Evolutionary conservation across 2,888 invertebrate species (phyloP).

Genomic region (Helobdella robusta): DNA sequence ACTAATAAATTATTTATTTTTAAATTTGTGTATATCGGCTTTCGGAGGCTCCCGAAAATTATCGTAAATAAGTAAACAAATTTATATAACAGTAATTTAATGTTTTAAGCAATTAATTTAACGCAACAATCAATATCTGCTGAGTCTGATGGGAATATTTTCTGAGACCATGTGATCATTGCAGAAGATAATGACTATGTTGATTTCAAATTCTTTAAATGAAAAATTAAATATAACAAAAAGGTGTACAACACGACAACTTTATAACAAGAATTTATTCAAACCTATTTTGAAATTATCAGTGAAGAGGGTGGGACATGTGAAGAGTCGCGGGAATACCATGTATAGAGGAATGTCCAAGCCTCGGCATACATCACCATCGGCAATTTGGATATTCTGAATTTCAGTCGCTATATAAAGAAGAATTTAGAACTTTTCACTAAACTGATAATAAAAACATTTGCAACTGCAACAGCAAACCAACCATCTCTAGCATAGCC

Average conservation of each 20-base stretch:
- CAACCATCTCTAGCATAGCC: conserved; percentile 82
- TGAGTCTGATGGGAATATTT: conserved; percentile 70
- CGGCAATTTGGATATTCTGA: conserved; percentile 92
- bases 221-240: neutral
- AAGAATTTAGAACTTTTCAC: no score
- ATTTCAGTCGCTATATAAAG: conserved; percentile 75
- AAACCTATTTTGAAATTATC: conserved; percentile 87
- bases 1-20: no score
- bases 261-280: conserved; percentile 34
- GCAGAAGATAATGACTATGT: conserved; percentile 80
- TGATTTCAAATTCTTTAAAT: conserved; percentile 78
- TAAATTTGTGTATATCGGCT: no score
- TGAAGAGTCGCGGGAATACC: conserved; percentile 88
- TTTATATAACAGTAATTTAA: no score
- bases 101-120: no score
- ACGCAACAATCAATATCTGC: conserved; percentile 41
- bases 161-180: conserved; percentile 87
- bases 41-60: no score
- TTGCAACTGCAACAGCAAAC: conserved; percentile 7
- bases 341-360: conserved; percentile 81
- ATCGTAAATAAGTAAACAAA: no score
- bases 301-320: conserved; percentile 80
- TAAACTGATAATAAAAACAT: no score
- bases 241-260: neutral
- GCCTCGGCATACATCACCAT: conserved; percentile 74